Conservation (phyloP, 92 coral and sea anemone species). For the Parazoanthus swiftii region DNA sequence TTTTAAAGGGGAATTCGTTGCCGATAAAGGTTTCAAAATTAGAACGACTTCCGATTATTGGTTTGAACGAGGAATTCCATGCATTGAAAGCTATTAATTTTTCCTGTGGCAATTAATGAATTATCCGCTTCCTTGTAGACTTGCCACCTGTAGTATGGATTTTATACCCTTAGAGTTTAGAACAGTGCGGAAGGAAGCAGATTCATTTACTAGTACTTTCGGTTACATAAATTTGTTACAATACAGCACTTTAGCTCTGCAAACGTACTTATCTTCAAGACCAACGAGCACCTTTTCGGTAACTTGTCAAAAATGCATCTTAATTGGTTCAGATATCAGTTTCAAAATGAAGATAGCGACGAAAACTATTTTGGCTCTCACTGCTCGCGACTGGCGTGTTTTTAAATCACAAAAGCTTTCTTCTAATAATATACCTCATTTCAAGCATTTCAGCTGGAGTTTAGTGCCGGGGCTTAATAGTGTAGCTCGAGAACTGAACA, state of each 20-base stretch:
- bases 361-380: neutral
- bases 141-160: neutral
- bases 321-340: neutral
- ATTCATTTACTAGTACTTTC: neutral
- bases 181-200: neutral
- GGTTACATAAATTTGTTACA: neutral
- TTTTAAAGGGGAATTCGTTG: neutral
- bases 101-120: neutral
- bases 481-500: neutral
- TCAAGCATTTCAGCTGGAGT: neutral
- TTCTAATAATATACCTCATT: neutral
- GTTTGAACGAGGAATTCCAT: slow-evolving; percentile 3
- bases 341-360: neutral
- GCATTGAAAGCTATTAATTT: neutral
- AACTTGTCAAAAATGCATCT: neutral
- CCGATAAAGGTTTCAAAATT: neutral
- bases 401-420: neutral
- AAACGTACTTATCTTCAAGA: neutral
- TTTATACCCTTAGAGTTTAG: neutral
- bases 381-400: neutral
- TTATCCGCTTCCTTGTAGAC: neutral
- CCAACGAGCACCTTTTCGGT: neutral
- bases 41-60: neutral
- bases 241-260: neutral
- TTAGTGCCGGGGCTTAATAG: neutral